Evolutionary conservation across 2,797 vertebrate genomes (phyloP).

Genomic region (Epinephelus awoara): DNA sequence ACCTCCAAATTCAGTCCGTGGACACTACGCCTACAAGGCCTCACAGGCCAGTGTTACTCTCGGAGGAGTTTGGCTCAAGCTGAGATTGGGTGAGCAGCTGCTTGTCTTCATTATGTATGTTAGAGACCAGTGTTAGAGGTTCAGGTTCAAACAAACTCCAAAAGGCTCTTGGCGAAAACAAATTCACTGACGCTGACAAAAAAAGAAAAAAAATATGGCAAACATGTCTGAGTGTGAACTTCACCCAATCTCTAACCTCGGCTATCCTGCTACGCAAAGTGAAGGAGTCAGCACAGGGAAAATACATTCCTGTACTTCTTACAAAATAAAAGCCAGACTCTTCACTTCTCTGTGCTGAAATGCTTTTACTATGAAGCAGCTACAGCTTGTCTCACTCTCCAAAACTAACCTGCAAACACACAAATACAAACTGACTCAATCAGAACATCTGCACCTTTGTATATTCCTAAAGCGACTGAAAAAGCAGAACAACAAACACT

Average conservation of each 20-base stretch:
- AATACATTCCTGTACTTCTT: neutral
- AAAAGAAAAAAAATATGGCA: neutral
- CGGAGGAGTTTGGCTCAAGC: neutral
- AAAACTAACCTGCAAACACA: neutral
- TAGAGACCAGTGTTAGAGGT: neutral
- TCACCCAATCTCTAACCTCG: neutral
- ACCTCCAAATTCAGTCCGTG: neutral
- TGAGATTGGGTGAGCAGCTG: neutral
- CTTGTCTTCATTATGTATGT: neutral
- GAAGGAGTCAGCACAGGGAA: neutral
- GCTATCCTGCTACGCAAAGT: neutral
- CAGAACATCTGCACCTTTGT: neutral
- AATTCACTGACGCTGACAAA: neutral
- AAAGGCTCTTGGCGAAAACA: neutral
- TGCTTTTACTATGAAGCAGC: neutral
- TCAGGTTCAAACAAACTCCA: neutral
- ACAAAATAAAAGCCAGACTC: slow-evolving; percentile 1
- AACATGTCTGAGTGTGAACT: neutral
- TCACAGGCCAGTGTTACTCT: neutral
- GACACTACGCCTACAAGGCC: neutral
- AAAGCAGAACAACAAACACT: neutral
- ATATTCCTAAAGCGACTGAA: neutral
- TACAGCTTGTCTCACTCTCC: neutral
- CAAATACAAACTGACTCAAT: neutral
- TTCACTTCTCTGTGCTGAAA: neutral